phyloP scores from a whole-genome alignment of 64 coral and sea anemone species.

The Cladopsammia gracilis region DNA sequence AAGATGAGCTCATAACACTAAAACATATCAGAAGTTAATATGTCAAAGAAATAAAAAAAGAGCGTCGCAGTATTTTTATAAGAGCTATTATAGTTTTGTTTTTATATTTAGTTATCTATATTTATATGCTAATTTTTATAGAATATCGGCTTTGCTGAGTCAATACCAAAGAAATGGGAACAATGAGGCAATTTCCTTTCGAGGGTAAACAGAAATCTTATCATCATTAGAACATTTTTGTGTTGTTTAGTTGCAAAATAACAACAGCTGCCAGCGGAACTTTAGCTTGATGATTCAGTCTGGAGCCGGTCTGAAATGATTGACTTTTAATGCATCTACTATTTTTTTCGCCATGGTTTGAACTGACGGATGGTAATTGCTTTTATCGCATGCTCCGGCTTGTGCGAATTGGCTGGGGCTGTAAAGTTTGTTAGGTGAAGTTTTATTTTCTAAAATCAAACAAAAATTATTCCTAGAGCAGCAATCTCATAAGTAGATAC shows the following conservation, averaged over 20 bases:
- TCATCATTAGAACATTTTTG: neutral
- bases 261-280: neutral
- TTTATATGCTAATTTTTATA: neutral
- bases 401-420: no score
- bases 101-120: neutral
- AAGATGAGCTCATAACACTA: no score
- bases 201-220: neutral
- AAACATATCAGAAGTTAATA: neutral
- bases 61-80: neutral
- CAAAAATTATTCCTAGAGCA: no score
- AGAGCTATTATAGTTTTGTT: neutral
- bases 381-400: no score
- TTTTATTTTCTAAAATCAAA: no score
- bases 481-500: no score
- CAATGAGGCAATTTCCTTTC: slow-evolving; percentile 2
- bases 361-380: no score
- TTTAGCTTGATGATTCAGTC: neutral
- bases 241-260: slow-evolving; percentile 6
- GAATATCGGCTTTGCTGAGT: neutral
- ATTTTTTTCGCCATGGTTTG: no score
- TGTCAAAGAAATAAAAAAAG: neutral
- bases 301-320: neutral
- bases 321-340: no score
- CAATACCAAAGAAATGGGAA: neutral
- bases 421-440: no score